Base-by-base conservation (phyloP, 2,888 invertebrate species). In the Cantharis lateralis region DNA sequence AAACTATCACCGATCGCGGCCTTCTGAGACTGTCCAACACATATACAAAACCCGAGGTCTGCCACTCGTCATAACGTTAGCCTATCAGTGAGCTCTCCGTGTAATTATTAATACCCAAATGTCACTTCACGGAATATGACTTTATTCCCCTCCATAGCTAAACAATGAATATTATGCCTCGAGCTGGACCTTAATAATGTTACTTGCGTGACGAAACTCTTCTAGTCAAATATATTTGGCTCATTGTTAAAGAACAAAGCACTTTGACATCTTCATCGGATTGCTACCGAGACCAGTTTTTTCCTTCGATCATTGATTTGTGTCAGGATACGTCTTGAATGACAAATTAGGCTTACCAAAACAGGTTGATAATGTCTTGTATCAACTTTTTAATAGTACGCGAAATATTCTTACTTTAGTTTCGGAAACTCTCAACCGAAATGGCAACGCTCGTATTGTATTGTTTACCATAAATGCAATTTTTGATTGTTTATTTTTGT, bases 241-340 rank as follows among this genome's bases (percentile, higher is more conserved):
- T 78, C 76, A 76, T 80, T 74, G 80, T 78, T 69, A 75, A 77
- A 74, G 75, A 75, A 81, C 77, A 78, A 76, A 73, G 78, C 78
- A 80, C 81, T 79, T 82, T 86, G 86, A 86, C 84, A 82, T 87
- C 87, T 86, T 84, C 85, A 87, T 87, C 83, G 80, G 78, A 81
- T 80, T 80, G 77, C 81, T 78, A 82, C 66, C 78, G 73, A 81
- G 84, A 84, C 86, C 82, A 86, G 85, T 86, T 86, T 86, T 86
- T 86, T 18, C 81, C 80, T 80, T 80, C 81, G 78, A 70, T 80
- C 82, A 82, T 81, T 81, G 82, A 84, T 84, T 84, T 82, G 83
- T 83, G 82, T 82, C 81, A 78, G 74, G 76, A 81, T 79, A 84
- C 81, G 82, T 76, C 80, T 79, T 81, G 86, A 85, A 86, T 86